Base-by-base conservation (phyloP, 2,797 vertebrate genomes). In the Mus minutoides region DNA sequence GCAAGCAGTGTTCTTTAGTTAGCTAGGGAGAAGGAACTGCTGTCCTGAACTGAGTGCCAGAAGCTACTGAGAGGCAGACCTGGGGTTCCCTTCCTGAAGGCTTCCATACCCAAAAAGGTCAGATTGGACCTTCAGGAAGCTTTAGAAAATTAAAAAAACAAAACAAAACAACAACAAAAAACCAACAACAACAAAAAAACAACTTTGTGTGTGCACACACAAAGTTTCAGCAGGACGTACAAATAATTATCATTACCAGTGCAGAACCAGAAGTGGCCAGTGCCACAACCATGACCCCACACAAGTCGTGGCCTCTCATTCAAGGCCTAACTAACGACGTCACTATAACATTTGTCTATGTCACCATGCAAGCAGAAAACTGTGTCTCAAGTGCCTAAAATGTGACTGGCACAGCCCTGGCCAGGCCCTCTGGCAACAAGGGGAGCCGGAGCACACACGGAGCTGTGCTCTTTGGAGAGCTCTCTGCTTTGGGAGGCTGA, bases 281-380 rank as follows among this genome's bases (percentile, higher is more conserved):
- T 40, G 54, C 76, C 62, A 3, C 19, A 24, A 34, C 22, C 0
- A 0, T 0, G 13, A 46, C 62, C 56, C n/a, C 0, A 0, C 40
- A n/a, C n/a, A 26, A 71, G 40, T 7, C 12, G 2, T 31, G 4
- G 71, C 64, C 86, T 62, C 76, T 16, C 4, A 49, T 6, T 17
- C 29, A 26, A 8, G 19, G 34, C 22, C n/a, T n/a, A n/a, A n/a
- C n/a, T 0, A 4, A 0, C 0, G 40, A 31, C 9, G 22, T 13
- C 22, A 6, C 1, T 12, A 43, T 13, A 26, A 62, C 29, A 75
- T 1, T 2, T 2, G 0, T 71, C 13, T 67, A 58, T 71, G 76
- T 58, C 71, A 24, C 26, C 6, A 52, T 2, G 24, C 3, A 14
- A 7, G 40, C 14, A 19, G 64, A 76, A 34, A 1, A 17, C 14